Percentiles rank a stretch among this genome's conserved stretches.
Evolutionary conservation across 1,140 invertebrate genomes (phyloP).

Genomic region (Danaus plexippus): DNA sequence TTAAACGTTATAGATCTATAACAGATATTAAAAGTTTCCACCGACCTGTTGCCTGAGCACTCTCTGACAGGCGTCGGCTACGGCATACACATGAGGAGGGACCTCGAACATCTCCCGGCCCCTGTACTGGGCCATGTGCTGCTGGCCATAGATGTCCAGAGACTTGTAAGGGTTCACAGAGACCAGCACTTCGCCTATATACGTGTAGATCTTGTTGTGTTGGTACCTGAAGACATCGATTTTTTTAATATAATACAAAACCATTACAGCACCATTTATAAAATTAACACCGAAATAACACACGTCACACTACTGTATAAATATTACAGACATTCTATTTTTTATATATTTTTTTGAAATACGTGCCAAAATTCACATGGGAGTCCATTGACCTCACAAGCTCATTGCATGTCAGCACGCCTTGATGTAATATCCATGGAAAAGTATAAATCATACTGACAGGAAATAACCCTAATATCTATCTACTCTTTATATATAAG

Average conservation of each 20-base stretch:
- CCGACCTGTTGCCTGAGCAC: constrained; percentile 85
- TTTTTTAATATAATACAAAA: too few relatives aligned
- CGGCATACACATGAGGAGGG: constrained; percentile 94
- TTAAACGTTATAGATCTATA: too few relatives aligned
- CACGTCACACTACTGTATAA: too few relatives aligned
- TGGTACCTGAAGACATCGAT: constrained; percentile 79
- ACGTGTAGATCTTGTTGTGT: constrained; percentile 91
- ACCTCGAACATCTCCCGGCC: constrained; percentile 94
- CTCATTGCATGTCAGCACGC: constrained; percentile 17
- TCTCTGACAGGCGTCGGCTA: constrained; percentile 94
- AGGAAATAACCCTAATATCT: not conserved
- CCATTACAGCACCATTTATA: too few relatives aligned
- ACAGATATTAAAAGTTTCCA: not conserved
- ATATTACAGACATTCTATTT: not conserved
- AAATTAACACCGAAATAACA: too few relatives aligned
- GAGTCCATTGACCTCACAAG: constrained; percentile 23
- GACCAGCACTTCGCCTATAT: constrained; percentile 94
- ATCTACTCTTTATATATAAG: too few relatives aligned
- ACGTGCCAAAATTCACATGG: constrained; percentile 39
- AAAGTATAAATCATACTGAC: constrained; percentile 14
- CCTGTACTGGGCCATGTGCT: constrained; percentile 87
- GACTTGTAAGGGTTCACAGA: constrained; percentile 92
- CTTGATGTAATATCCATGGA: constrained; percentile 7
- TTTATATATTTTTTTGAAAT: constrained; percentile 11
- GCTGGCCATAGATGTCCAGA: constrained; percentile 87